These are phyloP conservation scores for Bradysia coprophila DNA, from an alignment of 1,140 invertebrate species.

Conservation along the genomic window DNA sequence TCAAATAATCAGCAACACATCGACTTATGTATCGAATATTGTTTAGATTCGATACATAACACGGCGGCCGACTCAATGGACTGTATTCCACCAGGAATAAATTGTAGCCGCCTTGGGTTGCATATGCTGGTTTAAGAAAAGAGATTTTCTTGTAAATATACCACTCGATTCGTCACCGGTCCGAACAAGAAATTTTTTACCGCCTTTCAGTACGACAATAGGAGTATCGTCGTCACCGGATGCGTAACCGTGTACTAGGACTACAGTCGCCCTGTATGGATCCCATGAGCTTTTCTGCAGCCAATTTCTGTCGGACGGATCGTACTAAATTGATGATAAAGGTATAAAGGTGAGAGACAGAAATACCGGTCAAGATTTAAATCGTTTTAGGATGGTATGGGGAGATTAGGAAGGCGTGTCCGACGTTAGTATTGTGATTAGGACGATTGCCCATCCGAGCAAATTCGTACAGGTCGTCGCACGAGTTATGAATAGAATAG, in stretches of 20 bases:
- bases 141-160: background rate
- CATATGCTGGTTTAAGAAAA: constrained; percentile 31
- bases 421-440: too few relatives aligned
- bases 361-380: too few relatives aligned
- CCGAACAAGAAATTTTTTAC: too few relatives aligned
- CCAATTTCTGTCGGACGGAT: constrained; percentile 38
- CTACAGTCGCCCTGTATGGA: constrained; percentile 38
- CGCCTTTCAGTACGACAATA: too few relatives aligned
- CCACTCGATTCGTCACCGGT: too few relatives aligned
- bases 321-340: too few relatives aligned
- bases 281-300: constrained; percentile 43
- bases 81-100: constrained; percentile 59
- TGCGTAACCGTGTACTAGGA: constrained; percentile 55
- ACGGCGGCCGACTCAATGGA: constrained; percentile 39
- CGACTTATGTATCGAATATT: constrained; percentile 46
- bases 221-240: constrained; percentile 45
- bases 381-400: too few relatives aligned
- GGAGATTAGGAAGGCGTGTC: too few relatives aligned
- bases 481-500: too few relatives aligned
- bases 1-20: constrained; percentile 39
- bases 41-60: constrained; percentile 39
- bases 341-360: too few relatives aligned
- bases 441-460: too few relatives aligned
- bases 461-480: too few relatives aligned
- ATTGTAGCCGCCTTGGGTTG: constrained; percentile 50